Base-by-base conservation (phyloP, 2,888 invertebrate genomes). In the Galerucella calmariensis region DNA sequence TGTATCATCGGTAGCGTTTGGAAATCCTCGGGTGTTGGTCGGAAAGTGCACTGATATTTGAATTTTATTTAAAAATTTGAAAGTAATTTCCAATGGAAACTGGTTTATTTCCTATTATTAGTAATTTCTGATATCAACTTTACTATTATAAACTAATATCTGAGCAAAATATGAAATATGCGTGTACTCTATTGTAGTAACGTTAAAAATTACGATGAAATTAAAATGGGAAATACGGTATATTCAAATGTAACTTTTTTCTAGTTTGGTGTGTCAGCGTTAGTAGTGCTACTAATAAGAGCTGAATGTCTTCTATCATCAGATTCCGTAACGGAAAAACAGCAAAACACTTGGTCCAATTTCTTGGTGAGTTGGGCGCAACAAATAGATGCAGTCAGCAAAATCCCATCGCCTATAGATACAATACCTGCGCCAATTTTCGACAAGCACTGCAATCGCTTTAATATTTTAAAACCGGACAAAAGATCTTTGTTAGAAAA, bases 201-300 rank as follows among this genome's bases (percentile, higher is more conserved):
- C 35, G 35, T 41, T 11, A 48, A 4, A 48, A 12, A 48, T 48
- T 1, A 48, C 12, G 5, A 48, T 46, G 0, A 12, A 6, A 9
- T 53, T 16, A 53, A 9, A 16, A 9, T 16, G 5, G 5, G 16
- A 9, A 70, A 63, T 58, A 14, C n/a, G 4, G 24, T 41, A 24
- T 62, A 48, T 41, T 53, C n/a, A 48, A 65, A 46, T 48, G 0
- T 48, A 70, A 35, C 27, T 70, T 69, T 77, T 72, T 87, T 86
- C 51, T 83, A 91, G 91, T 90, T 91, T 81, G 91, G 91, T 24
- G 87, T 90, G 48, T 91, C 91, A 5, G 89, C 90, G 27, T 82
- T 91, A 75, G 88, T 89, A 11, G 87, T 88, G 69, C 86, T 91
- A 82, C 84, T 90, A 51, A 88, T 90, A 75, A 87, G 89, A 77